Evolutionary conservation across 2,113 vertebrate species (phyloP).

Genomic region (Malurus elegans): DNA sequence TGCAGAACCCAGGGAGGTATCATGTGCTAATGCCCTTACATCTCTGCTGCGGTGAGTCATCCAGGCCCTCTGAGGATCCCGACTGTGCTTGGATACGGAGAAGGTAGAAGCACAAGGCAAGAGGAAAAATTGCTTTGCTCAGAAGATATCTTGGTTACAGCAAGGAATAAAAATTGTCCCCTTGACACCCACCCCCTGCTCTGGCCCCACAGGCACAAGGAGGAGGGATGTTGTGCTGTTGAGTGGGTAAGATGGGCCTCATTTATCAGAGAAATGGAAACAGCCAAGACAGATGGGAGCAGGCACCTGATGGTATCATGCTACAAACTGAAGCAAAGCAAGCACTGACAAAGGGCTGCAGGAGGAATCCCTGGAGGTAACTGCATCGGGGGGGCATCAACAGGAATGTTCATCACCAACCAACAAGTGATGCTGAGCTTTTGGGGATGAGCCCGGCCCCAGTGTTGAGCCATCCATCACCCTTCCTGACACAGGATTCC

Average conservation of each 20-base stretch:
- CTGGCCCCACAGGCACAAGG: not conserved
- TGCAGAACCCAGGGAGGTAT: not conserved
- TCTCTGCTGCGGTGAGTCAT: constrained; percentile 21
- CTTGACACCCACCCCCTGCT: not conserved
- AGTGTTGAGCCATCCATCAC: accelerated
- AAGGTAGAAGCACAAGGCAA: not conserved
- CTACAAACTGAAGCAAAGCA: not conserved
- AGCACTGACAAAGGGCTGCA: not conserved
- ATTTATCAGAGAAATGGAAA: not conserved
- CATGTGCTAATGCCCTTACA: not conserved
- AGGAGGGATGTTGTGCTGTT: not conserved
- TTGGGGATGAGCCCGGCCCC: not conserved
- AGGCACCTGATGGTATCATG: not conserved
- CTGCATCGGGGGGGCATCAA: not conserved
- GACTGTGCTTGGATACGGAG: not conserved
- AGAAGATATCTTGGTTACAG: not conserved
- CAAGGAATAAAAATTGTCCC: not conserved
- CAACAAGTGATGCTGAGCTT: not conserved
- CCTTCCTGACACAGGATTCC: not conserved
- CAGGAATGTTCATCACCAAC: not conserved
- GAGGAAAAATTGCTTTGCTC: not conserved
- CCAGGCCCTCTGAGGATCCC: not conserved
- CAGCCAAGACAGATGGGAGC: not conserved
- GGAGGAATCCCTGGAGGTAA: not conserved
- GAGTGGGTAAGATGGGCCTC: not conserved